A percentile compares a stretch with the other conserved stretches of the same genome.
Evolutionary conservation across 1,140 invertebrate genomes (phyloP).

Genomic region (Papilio aristodemus): DNA sequence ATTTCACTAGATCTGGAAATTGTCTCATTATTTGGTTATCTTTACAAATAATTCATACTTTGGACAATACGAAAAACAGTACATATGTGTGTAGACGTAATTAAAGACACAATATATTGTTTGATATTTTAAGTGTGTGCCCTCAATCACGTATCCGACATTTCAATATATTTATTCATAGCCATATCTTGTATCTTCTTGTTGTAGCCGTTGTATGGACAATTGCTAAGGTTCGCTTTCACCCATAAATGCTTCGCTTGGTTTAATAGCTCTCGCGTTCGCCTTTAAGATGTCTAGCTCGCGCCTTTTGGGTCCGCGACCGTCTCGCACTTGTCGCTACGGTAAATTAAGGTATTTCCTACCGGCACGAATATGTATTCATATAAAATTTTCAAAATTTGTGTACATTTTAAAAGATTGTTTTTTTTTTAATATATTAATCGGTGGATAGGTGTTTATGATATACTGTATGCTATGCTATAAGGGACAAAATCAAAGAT

Average conservation of each 20-base stretch:
- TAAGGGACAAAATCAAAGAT: too few species aligned
- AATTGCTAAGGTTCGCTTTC: constrained; percentile 9
- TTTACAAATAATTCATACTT: too few species aligned
- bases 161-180: not conserved
- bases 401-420: too few species aligned
- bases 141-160: not conserved
- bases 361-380: not conserved
- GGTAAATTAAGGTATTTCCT: not conserved
- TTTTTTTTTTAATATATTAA: too few species aligned
- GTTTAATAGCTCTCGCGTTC: constrained; percentile 12
- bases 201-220: not conserved
- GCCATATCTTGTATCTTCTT: constrained; percentile 2
- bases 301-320: not conserved
- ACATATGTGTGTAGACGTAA: too few species aligned
- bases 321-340: not conserved
- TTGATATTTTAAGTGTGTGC: not conserved
- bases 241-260: constrained; percentile 18
- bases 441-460: too few species aligned
- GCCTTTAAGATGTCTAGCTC: not conserved
- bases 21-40: too few species aligned
- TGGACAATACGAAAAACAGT: too few species aligned
- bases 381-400: too few species aligned
- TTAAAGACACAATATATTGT: not conserved
- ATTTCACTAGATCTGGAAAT: too few species aligned
- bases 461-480: too few species aligned